Conservation (phyloP, 2,113 vertebrate genomes). For the Synodontis membranacea region DNA sequence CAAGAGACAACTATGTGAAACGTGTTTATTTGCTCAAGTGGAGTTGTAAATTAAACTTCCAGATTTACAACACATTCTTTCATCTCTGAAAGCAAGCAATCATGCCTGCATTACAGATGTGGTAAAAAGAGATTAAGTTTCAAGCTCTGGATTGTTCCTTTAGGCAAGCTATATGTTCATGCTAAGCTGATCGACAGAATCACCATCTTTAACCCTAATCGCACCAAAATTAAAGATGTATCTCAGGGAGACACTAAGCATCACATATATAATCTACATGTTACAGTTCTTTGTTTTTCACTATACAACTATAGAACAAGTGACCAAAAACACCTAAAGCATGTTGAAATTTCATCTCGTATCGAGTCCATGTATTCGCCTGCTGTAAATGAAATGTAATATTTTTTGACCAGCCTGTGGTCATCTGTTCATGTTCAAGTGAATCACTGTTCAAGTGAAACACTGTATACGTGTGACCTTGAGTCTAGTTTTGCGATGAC, state of each 20-base stretch:
- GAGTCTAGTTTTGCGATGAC: slow-evolving; percentile 4
- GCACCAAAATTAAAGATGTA: slow-evolving; percentile 21
- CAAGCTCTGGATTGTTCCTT: not conserved
- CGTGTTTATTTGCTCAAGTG: not conserved
- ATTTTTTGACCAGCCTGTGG: not conserved
- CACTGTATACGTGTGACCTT: slow-evolving; percentile 31
- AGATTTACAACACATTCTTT: not conserved
- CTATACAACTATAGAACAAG: slow-evolving; percentile 17
- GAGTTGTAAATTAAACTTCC: not conserved
- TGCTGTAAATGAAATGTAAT: not conserved
- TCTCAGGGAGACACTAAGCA: slow-evolving; percentile 51
- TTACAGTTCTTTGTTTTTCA: slow-evolving; percentile 24
- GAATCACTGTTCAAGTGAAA: slow-evolving; percentile 26
- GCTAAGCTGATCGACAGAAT: not conserved
- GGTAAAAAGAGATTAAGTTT: too few species aligned
- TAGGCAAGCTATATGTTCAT: not conserved
- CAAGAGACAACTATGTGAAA: not conserved
- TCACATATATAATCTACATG: slow-evolving; percentile 28
- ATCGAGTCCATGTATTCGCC: not conserved
- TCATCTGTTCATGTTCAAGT: slow-evolving; percentile 10
- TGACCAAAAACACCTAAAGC: slow-evolving; percentile 40
- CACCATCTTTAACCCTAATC: not conserved
- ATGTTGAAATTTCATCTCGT: slow-evolving; percentile 37
- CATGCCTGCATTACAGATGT: not conserved
- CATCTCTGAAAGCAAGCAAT: not conserved